Base-by-base conservation (phyloP, 2,888 invertebrate genomes). In the Leucania comma region DNA sequence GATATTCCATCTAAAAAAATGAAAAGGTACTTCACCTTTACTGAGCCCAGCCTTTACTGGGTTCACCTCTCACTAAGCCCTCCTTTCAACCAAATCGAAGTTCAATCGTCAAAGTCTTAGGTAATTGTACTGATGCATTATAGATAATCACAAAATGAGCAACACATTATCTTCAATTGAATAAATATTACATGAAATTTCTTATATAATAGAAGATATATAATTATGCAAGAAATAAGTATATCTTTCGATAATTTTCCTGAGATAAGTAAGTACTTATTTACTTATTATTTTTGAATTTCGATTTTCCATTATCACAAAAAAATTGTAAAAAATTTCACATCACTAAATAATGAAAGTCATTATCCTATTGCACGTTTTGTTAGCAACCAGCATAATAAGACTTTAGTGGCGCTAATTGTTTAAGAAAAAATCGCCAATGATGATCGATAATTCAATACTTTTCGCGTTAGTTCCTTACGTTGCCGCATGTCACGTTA, bases 401-500 rank as follows among this genome's bases (percentile, higher is more conserved):
- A 9, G 8, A 51, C 14, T 8, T 38, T 1, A 24, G 22, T 50
- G 35, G 59, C 50, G 59, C 59, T 56, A 29, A 20, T 26, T 4
- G 2, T 20, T 32, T 10, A 20, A 50, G 26, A 17, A 64, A 60
- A 26, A 12, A 12, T 46, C 12, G 14, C 3, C 8, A 24, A n/a
- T 32, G 24, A 35, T n/a, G 24, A 35, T 14, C 17, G 3, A 26
- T n/a, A 12, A 42, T 56, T 26, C 24, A 5, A 26, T 77, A 35
- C 53, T 22, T 38, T 48, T 50, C 12, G 12, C 35, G 22, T 51
- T 72, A 54, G 78, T 75, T 72, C 46, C 10, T 9, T 14, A 29
- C 6, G 42, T 46, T 29, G 26, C 56, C 72, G 65, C 10, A 20
- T 50, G 14, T 42, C 72, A 57, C 65, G 24, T n/a, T 72, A 65